Evolutionary conservation across 2,113 vertebrate species (phyloP).

Genomic region (Burhinus bistriatus): DNA sequence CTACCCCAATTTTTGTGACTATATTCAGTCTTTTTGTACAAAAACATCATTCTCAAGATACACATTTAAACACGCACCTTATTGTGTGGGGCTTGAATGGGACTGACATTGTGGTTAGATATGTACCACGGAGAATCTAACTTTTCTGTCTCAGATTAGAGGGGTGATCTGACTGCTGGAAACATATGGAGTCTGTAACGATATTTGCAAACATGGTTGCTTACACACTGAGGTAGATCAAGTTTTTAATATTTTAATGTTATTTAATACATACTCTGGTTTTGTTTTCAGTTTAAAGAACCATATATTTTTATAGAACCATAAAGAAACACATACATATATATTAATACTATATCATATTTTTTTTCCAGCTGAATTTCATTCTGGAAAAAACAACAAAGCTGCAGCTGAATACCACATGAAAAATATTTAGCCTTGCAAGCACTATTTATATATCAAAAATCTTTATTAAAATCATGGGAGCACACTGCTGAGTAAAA

Average conservation of each 20-base stretch:
- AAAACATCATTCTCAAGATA: not conserved
- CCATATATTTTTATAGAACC: not conserved
- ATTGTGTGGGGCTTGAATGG: not conserved
- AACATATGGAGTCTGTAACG: not conserved
- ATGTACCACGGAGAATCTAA: not conserved
- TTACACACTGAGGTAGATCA: not conserved
- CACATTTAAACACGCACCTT: not conserved
- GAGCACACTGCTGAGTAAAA: conserved; percentile 42
- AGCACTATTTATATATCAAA: conserved; percentile 55
- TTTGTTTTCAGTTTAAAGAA: conserved; percentile 24
- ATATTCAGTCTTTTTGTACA: not conserved
- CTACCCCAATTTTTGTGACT: not conserved
- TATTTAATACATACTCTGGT: not conserved
- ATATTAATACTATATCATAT: not conserved
- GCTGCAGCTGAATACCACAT: conserved; percentile 36
- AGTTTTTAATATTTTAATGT: conserved; percentile 1
- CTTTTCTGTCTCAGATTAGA: not conserved
- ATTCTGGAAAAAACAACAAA: not conserved
- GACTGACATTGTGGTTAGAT: not conserved
- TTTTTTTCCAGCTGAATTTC: not conserved
- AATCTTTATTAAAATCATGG: conserved; percentile 61
- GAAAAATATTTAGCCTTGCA: conserved; percentile 48
- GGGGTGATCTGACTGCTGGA: not conserved
- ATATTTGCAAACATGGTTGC: not conserved
- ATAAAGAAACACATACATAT: not conserved